Conservation (phyloP, 2,888 invertebrate genomes). For the Microplitis manilae region DNA sequence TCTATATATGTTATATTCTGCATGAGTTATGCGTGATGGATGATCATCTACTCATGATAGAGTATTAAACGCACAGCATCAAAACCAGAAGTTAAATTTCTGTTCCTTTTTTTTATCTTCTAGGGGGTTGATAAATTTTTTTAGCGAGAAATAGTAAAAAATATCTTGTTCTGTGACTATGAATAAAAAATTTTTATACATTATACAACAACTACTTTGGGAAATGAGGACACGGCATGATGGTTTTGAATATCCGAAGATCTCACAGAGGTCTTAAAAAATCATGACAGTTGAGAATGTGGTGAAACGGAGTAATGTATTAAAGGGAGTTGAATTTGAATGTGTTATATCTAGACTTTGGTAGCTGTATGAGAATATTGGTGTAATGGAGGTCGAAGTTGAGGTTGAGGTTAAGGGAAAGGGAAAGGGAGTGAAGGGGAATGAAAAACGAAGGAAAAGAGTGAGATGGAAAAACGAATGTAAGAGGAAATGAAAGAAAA, state of each 20-base stretch:
- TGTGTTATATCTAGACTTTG: not conserved
- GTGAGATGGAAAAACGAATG: not conserved
- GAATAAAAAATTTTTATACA: too few species aligned
- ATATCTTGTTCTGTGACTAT: too few species aligned
- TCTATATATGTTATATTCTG: not conserved
- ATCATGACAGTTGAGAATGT: conserved; percentile 6
- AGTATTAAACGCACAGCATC: too few species aligned
- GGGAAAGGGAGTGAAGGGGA: not conserved
- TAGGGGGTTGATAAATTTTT: too few species aligned
- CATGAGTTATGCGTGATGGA: not conserved
- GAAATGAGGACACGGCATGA: not conserved
- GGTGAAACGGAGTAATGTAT: not conserved
- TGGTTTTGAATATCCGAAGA: conserved; percentile 17
- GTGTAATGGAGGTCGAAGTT: not conserved
- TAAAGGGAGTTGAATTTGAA: not conserved
- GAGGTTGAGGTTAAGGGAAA: not conserved
- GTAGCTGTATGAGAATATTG: conserved; percentile 20
- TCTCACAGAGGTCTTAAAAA: conserved; percentile 25
- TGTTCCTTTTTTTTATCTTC: too few species aligned
- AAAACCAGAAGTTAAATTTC: too few species aligned
- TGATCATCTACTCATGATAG: too few species aligned
- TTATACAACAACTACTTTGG: too few species aligned
- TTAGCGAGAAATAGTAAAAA: too few species aligned
- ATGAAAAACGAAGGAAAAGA: not conserved
- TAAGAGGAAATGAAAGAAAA: conserved; percentile 5